Percentiles rank a stretch among this genome's conserved stretches.
These are phyloP conservation scores for Aplysia californica DNA, from an alignment of 1,140 invertebrate species.

Conservation along the genomic window DNA sequence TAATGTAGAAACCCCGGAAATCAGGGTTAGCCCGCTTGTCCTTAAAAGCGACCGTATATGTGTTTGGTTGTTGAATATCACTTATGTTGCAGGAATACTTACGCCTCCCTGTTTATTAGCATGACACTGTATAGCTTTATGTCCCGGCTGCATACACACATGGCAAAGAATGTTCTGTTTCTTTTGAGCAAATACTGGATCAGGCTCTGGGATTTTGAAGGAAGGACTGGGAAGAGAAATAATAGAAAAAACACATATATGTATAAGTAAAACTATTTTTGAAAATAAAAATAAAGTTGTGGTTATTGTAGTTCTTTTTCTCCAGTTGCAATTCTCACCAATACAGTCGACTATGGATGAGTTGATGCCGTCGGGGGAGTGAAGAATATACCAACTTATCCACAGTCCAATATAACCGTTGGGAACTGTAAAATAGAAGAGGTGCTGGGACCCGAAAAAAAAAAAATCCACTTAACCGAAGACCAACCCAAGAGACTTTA, in stretches of 20 bases:
- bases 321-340: too few relatives aligned
- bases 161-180: constrained; percentile 89
- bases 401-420: too few relatives aligned
- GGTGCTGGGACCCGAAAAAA: too few relatives aligned
- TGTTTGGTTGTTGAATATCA: neutral
- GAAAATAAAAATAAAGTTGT: neutral
- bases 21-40: neutral
- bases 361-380: too few relatives aligned
- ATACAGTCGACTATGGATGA: too few relatives aligned
- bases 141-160: constrained; percentile 94
- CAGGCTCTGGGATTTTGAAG: constrained; percentile 92
- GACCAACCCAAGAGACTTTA: too few relatives aligned
- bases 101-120: neutral
- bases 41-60: neutral
- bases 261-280: neutral
- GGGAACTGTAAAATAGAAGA: too few relatives aligned
- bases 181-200: constrained; percentile 79
- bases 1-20: neutral
- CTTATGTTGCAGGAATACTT: neutral
- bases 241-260: neutral
- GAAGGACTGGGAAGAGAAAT: constrained; percentile 76
- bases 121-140: constrained; percentile 90
- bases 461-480: too few relatives aligned
- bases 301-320: neutral
- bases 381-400: too few relatives aligned